Evolutionary conservation across 2,797 vertebrate species (phyloP), one percentile per base, ranked within the genome.

Genomic region (Apogon hyalosoma): DNA sequence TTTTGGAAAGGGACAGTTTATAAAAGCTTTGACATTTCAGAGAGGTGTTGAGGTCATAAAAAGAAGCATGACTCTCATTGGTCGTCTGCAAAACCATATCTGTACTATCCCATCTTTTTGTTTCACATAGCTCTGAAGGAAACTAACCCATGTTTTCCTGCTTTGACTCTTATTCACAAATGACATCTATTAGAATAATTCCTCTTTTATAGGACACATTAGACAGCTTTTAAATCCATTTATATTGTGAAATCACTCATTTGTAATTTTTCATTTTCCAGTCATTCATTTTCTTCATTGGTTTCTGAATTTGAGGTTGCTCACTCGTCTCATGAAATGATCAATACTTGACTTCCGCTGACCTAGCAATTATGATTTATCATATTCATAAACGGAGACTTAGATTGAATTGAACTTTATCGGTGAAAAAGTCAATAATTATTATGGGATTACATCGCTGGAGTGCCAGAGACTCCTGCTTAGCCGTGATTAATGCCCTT

Each of bases 281-380:
- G 36, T 72, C 18, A 51, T 69, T 18, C 12, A 39, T 57, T 50
- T 19, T 39, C 16, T 45, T 50, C 39, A 46, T 67, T 61, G 39
- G 19, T 50, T 54, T 39, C 15, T 4, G 7, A 63, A 50, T 80
- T 82, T 58, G 74, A 63, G 39, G 28, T 63, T 63, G 59, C 71
- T 77, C 47, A 12, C 50, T 76, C 39, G 15, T 66, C 69, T 47
- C 9, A 10, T 6, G 40, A 40, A 38, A 38, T 46, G 49, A 87
- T 90, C 90, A 62, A 90, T 92, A 79, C 71, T 70, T 79, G 77
- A 88, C 85, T 84, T 76, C 60, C 38, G 18, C 57, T 78, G 63
- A 90, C 74, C 83, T 85, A 58, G 48, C 68, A 74, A 67, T 92
- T 90, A 74, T 75, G 78, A 86, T 87, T 88, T 63, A 88, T 89